Evolutionary conservation across 2,113 vertebrate species (phyloP).

Genomic region (Dicrurus megarhynchus): DNA sequence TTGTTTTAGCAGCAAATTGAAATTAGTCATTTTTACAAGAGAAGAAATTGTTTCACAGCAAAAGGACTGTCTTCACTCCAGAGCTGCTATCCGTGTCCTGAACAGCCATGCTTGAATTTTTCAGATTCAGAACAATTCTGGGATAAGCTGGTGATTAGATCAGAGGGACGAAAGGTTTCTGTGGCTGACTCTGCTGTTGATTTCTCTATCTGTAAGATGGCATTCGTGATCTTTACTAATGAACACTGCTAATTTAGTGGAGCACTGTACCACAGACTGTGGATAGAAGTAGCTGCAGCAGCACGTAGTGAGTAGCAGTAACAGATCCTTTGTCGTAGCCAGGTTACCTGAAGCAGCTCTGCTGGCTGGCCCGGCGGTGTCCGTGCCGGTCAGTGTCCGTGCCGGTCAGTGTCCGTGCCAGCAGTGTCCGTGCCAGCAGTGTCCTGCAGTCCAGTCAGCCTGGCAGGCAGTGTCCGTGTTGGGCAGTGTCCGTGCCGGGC

Average conservation of each 20-base stretch:
- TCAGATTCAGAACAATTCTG: constrained; percentile 13
- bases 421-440: too few relatives aligned
- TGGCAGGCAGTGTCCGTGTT: too few relatives aligned
- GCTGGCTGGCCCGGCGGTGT: neutral
- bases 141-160: neutral
- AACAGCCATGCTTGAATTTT: constrained; percentile 2
- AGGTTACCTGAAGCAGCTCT: neutral
- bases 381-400: too few relatives aligned
- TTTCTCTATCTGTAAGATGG: neutral
- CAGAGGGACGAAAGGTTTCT: neutral
- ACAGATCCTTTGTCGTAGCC: neutral
- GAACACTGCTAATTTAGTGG: neutral
- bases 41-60: neutral
- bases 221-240: neutral
- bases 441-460: neutral
- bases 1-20: neutral
- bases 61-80: neutral
- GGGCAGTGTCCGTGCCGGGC: too few relatives aligned
- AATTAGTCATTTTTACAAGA: neutral
- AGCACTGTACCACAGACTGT: neutral
- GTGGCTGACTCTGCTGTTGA: neutral
- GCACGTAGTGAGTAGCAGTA: neutral
- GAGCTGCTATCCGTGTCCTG: neutral
- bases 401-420: neutral
- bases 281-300: neutral